Percentiles rank a stretch among this genome's conserved stretches.
Evolutionary conservation across 1,140 invertebrate genomes (phyloP).

Genomic region (Calliphora vicina): DNA sequence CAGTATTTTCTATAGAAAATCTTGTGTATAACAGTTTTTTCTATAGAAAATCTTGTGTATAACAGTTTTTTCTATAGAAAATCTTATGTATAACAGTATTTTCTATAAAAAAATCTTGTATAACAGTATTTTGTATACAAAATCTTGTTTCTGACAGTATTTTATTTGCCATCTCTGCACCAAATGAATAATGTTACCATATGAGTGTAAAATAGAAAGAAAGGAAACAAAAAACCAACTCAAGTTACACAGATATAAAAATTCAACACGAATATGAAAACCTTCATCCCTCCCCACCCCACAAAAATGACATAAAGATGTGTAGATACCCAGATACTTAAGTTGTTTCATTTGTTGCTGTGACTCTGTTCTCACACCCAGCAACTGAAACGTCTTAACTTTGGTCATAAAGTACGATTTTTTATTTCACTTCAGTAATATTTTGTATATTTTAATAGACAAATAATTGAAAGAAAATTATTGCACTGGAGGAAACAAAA

Average conservation of each 20-base stretch:
- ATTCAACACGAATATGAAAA: background rate
- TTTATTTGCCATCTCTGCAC: background rate
- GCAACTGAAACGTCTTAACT: background rate
- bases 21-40: too few species aligned
- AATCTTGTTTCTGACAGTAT: too few species aligned
- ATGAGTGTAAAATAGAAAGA: background rate
- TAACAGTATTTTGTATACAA: too few species aligned
- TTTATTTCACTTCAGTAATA: background rate
- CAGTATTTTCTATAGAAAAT: too few species aligned
- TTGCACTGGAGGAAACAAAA: background rate
- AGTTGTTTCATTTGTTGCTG: background rate
- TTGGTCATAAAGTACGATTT: background rate
- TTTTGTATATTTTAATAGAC: background rate
- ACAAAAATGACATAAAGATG: too few species aligned
- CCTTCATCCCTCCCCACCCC: background rate
- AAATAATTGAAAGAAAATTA: constrained; percentile 2
- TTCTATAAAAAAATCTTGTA: too few species aligned
- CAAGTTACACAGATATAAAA: background rate
- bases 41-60: too few species aligned
- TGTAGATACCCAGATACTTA: too few species aligned
- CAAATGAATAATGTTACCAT: background rate
- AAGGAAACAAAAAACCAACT: background rate
- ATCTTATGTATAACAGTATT: too few species aligned
- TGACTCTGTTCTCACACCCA: background rate
- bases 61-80: too few species aligned